Conservation (phyloP, 2,113 vertebrate genomes). For the Ctenomys sociabilis region DNA sequence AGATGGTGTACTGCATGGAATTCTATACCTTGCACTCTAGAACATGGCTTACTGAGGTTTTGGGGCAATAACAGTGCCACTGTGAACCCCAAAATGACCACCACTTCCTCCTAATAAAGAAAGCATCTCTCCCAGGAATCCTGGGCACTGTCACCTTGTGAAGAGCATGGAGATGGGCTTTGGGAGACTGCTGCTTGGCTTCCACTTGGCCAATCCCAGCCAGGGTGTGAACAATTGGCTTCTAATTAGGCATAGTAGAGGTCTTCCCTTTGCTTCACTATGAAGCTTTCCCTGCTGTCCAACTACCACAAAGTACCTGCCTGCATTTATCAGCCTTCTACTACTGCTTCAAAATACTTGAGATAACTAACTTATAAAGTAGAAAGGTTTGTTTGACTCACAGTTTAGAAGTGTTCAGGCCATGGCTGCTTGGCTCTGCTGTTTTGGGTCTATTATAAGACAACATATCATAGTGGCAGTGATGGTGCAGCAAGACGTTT, state of each 20-base stretch:
- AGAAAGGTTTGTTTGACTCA: background rate
- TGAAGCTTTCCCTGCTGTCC: background rate
- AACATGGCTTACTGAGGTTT: background rate
- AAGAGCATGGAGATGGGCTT: background rate
- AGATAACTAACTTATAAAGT: background rate
- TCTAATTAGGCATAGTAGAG: rapidly evolving
- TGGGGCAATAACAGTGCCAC: constrained; percentile 19
- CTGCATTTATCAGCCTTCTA: background rate
- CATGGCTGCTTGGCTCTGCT: background rate
- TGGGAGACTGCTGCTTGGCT: background rate
- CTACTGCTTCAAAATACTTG: background rate
- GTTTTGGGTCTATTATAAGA: background rate
- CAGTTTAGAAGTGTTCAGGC: background rate
- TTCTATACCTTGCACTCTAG: background rate
- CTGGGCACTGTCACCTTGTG: too few relatives aligned
- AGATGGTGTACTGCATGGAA: background rate
- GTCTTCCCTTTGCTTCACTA: background rate
- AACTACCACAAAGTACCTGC: background rate
- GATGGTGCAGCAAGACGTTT: too few relatives aligned
- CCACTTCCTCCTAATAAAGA: constrained; percentile 70
- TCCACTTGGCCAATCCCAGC: rapidly evolving
- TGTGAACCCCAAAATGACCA: constrained; percentile 58
- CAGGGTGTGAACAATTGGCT: background rate
- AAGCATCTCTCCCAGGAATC: background rate
- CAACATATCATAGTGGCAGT: background rate